Percentiles rank a stretch among this genome's conserved stretches.
Evolutionary conservation across 2,113 vertebrate genomes (phyloP).

Genomic region (Nansenia antarctica): DNA sequence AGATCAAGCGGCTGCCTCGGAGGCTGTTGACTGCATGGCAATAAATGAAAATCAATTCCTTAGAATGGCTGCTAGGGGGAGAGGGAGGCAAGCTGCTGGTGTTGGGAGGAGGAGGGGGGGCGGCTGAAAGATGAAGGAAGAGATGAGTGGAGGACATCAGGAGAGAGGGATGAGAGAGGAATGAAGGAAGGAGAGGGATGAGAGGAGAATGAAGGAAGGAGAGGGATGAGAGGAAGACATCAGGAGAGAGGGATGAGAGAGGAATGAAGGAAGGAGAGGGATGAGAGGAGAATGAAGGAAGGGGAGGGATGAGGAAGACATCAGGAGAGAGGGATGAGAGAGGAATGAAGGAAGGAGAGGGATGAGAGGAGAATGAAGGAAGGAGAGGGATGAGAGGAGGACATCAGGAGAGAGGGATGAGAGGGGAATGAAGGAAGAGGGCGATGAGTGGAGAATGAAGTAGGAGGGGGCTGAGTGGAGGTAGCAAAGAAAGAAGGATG

Average conservation of each 20-base stretch:
- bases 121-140: slow-evolving; percentile 64
- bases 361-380: slow-evolving; percentile 58
- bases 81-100: slow-evolving; percentile 68
- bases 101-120: slow-evolving; percentile 61
- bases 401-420: slow-evolving; percentile 68
- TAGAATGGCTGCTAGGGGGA: slow-evolving; percentile 62
- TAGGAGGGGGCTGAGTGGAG: too few relatives aligned
- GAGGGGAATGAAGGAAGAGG: too few relatives aligned
- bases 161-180: slow-evolving; percentile 81
- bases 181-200: too few relatives aligned
- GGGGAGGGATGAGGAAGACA: too few relatives aligned
- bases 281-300: slow-evolving; percentile 57
- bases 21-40: slow-evolving; percentile 36
- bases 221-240: too few relatives aligned
- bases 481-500: slow-evolving; percentile 84
- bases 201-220: slow-evolving; percentile 61
- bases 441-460: slow-evolving; percentile 63
- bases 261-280: slow-evolving; percentile 61
- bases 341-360: too few relatives aligned
- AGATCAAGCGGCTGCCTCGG: slow-evolving; percentile 25
- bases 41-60: slow-evolving; percentile 77
- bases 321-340: slow-evolving; percentile 82
- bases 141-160: too few relatives aligned
- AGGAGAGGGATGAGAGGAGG: too few relatives aligned
- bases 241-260: slow-evolving; percentile 68